Base-by-base conservation (phyloP, 2,113 vertebrate genomes). In the Raphicerus campestris region DNA sequence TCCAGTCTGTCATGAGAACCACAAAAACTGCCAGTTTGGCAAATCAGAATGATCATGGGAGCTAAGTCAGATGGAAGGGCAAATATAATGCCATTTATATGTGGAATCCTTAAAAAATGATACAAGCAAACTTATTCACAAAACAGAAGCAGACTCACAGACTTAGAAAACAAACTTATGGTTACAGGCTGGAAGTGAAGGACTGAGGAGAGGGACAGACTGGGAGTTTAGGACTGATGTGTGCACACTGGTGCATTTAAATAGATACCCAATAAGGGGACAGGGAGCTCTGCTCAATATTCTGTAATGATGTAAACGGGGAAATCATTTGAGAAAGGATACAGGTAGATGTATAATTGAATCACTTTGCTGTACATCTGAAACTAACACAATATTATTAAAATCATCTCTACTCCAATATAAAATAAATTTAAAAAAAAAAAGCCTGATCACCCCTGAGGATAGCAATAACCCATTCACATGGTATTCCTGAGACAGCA, bases 1-100 rank as follows among this genome's bases (percentile, higher is more conserved):
- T 77, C 81, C 42, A 11, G 6, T 1, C 70, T 98, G 89, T 61
- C 63, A 42, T 58, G 61, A 96, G 91, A 97, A 70, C 8, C 93
- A 75, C 53, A 35, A 70, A 2, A 35, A 53, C 24, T 92, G 87
- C 14, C 5, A 88, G 16, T 85, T 89, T 80, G 4, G 78, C 96
- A 83, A 91, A 91, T 94, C 77, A 51, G 32, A 45, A 24, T 3
- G 11, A 63, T 3, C 75, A 78, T 17, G 16, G 75, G 26, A 49
- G 32, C 2, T 49, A 78, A 78, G 75, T 49, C 75, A 49, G 45
- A 78, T 6, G 45, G 8, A 30, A 78, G 28, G 45, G 16, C 45
- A 78, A 19, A 49, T 49, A 32, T 19, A 28, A 49, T 19, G 17
- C 42, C 8, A 19, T 78, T 49, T 30, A 49, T 10, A 32, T 49